These are phyloP conservation scores for Hippocampus barbouri DNA, from an alignment of 2,113 vertebrate species.

Conservation along the genomic window DNA sequence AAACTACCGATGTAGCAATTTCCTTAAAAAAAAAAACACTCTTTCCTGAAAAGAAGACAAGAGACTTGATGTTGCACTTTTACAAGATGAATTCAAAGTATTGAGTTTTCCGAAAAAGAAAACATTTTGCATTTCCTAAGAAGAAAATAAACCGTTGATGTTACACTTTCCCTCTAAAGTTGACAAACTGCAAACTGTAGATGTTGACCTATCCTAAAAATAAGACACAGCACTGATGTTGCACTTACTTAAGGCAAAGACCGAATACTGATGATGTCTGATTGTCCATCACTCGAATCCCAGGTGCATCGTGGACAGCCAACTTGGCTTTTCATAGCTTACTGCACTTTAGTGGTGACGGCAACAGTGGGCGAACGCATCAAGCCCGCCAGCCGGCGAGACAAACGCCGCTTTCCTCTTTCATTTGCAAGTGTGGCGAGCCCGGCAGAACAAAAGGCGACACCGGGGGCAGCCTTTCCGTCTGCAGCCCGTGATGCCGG, in stretches of 20 bases:
- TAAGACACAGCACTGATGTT: background rate
- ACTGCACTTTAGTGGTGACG: background rate
- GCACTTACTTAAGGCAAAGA: too few species aligned
- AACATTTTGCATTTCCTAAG: background rate
- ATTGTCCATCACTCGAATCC: too few species aligned
- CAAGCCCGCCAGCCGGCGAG: background rate
- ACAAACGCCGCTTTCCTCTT: too few species aligned
- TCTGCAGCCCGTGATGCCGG: conserved; percentile 68
- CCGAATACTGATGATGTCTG: too few species aligned
- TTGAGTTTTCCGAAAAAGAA: too few species aligned
- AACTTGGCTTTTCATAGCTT: background rate
- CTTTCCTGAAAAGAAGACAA: background rate
- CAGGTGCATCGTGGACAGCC: too few species aligned
- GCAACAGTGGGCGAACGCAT: background rate
- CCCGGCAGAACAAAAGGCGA: background rate
- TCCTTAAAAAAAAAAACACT: background rate
- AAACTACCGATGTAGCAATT: too few species aligned
- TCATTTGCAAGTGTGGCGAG: background rate
- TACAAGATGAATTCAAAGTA: background rate
- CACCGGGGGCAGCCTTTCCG: conserved; percentile 42
- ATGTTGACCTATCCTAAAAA: too few species aligned
- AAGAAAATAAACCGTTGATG: background rate
- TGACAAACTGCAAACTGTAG: too few species aligned
- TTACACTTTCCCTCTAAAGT: background rate
- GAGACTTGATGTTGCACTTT: background rate